phyloP scores from a whole-genome alignment of 2,113 vertebrate species.

The Megalops atlanticus region DNA sequence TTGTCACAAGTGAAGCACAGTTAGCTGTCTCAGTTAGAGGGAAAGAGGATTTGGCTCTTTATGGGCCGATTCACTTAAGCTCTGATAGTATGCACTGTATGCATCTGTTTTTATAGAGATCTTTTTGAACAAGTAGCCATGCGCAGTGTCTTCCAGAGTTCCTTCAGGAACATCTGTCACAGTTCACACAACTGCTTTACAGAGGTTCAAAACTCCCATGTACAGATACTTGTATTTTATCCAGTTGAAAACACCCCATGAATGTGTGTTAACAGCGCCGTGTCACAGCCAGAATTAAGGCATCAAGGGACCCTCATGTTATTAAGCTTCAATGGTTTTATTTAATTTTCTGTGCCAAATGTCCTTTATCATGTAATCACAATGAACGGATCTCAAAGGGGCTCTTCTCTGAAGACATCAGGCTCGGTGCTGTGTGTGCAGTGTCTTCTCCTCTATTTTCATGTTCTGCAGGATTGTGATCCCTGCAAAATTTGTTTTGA shows the following conservation, averaged over 20 bases:
- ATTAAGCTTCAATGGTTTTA: not conserved
- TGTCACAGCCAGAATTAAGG: not conserved
- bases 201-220: too few relatives aligned
- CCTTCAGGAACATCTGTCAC: too few relatives aligned
- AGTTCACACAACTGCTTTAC: too few relatives aligned
- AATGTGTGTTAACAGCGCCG: not conserved
- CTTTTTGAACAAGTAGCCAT: not conserved
- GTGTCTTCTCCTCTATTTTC: not conserved
- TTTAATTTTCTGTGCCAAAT: not conserved
- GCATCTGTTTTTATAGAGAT: not conserved
- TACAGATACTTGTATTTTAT: not conserved
- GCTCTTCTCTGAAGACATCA: not conserved
- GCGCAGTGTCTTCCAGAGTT: not conserved
- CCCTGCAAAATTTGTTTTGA: not conserved
- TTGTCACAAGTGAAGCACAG: not conserved
- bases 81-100: too few relatives aligned
- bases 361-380: not conserved
- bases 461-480: not conserved
- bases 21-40: not conserved
- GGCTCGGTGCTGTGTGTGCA: not conserved
- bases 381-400: not conserved
- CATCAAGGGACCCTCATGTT: not conserved
- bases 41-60: not conserved
- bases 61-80: not conserved
- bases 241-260: not conserved